Base-by-base conservation (phyloP, 2,113 vertebrate genomes). In the Pluvialis apricaria region DNA sequence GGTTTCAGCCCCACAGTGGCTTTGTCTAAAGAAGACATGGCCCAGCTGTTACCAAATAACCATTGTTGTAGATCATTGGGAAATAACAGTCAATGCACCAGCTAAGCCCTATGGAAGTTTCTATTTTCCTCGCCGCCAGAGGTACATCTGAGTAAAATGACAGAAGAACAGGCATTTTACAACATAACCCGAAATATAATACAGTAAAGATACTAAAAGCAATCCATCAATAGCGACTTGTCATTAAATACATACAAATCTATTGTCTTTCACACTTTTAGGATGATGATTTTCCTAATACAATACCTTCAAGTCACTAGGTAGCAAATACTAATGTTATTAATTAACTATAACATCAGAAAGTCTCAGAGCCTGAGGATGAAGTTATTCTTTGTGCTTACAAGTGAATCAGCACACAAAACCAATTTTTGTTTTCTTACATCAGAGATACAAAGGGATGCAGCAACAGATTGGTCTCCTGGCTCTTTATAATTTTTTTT, bases 41-140 rank as follows among this genome's bases (percentile, higher is more conserved):
- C 94, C 98, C 98, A 99, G 98, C 98, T 99, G 98, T 98, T 98
- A 88, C 91, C 94, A 70, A 98, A 98, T 97, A 97, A 95, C 97
- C 98, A 97, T 98, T 98, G 97, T 97, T 97, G 97, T 85, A 97
- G 97, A 98, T 98, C 97, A 98, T 96, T 78, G 83, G 97, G 97
- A 97, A 98, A 98, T 97, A 97, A 97, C 95, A 98, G 97, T 91
- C 97, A 93, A 89, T 90, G 94, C 88, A 96, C 95, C 92, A 70
- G 90, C 90, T 86, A 91, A 95, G 94, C 96, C 94, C 96, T 34
- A 25, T 64, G 93, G 47, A 93, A 96, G 97, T 92, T 94, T 76
- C 96, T 92, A 20, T 68, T 65, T 80, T 88, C 96, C 89, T 96
- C 14, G 1, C 84, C 13, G 60, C 86, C 87, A 91, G 94, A 88